Conservation (phyloP, 2,888 invertebrate species). For the Epiperipatus broadwayi region DNA sequence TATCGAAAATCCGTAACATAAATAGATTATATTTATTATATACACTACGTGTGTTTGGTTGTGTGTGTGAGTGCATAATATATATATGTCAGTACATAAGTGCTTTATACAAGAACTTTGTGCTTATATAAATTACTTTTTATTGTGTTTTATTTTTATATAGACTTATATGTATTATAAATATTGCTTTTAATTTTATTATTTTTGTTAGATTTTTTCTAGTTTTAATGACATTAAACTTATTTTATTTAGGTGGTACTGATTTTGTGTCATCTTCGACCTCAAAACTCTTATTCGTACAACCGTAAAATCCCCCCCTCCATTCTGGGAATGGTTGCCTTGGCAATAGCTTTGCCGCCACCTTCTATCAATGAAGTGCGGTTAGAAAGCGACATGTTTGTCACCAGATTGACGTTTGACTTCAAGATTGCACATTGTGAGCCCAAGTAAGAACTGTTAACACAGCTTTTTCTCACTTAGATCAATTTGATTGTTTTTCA, state of each 20-base stretch:
- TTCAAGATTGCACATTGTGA: slow-evolving; percentile 93
- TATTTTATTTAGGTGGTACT: slow-evolving; percentile 56
- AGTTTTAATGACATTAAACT: not conserved
- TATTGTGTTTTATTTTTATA: no score
- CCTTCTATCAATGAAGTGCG: slow-evolving; percentile 92
- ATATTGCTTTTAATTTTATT: not conserved
- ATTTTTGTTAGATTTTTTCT: not conserved
- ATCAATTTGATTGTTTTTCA: slow-evolving; percentile 11
- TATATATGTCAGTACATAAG: no score
- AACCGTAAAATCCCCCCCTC: slow-evolving; percentile 43
- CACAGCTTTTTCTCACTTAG: slow-evolving; percentile 8
- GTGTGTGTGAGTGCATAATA: slow-evolving; percentile 14
- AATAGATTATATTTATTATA: slow-evolving; percentile 25
- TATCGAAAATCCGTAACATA: no score
- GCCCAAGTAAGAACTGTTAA: slow-evolving; percentile 47
- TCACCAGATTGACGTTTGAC: slow-evolving; percentile 83
- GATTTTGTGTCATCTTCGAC: slow-evolving; percentile 70
- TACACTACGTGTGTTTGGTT: not conserved
- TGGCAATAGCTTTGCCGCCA: slow-evolving; percentile 87
- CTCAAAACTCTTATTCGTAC: slow-evolving; percentile 79
- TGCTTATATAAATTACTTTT: no score
- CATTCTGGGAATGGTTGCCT: slow-evolving; percentile 66
- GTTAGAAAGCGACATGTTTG: slow-evolving; percentile 71
- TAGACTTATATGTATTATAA: no score
- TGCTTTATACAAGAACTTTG: no score